A percentile compares a stretch with the other conserved stretches of the same genome.
Conservation (phyloP, 2,113 vertebrate species). For the Cricetomys ansorgei region DNA sequence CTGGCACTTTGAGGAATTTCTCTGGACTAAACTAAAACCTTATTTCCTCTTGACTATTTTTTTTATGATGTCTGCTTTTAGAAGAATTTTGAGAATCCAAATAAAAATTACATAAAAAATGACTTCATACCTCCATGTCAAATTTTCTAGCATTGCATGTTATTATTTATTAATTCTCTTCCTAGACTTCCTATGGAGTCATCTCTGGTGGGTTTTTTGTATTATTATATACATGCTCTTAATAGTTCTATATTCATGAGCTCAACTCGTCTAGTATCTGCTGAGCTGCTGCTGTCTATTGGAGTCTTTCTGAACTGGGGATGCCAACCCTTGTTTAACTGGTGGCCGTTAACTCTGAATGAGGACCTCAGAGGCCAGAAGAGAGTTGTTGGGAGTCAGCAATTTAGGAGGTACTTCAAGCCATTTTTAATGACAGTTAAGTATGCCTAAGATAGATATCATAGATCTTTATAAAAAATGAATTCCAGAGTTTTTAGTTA, state of each 20-base stretch:
- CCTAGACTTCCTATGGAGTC: neutral
- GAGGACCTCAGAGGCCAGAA: neutral
- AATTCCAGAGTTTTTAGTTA: neutral
- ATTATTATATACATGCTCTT: neutral
- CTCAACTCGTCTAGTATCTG: neutral
- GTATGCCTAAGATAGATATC: neutral
- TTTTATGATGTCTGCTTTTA: neutral
- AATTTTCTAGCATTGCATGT: neutral
- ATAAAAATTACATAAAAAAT: neutral
- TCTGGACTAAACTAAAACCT: neutral
- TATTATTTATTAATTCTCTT: neutral
- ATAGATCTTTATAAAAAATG: neutral
- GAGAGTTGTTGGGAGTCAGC: neutral
- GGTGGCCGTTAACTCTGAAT: neutral
- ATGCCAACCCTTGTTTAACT: neutral
- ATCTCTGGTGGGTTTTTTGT: neutral
- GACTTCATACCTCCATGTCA: fast-evolving
- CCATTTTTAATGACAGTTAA: neutral
- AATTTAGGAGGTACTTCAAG: neutral
- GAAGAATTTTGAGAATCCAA: neutral
- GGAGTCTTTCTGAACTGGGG: neutral
- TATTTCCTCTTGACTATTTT: neutral
- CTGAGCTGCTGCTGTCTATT: neutral
- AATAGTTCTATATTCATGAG: neutral
- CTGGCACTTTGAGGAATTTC: neutral